Evolutionary conservation across 2,113 vertebrate species (phyloP).

Genomic region (Phocoena phocoena): DNA sequence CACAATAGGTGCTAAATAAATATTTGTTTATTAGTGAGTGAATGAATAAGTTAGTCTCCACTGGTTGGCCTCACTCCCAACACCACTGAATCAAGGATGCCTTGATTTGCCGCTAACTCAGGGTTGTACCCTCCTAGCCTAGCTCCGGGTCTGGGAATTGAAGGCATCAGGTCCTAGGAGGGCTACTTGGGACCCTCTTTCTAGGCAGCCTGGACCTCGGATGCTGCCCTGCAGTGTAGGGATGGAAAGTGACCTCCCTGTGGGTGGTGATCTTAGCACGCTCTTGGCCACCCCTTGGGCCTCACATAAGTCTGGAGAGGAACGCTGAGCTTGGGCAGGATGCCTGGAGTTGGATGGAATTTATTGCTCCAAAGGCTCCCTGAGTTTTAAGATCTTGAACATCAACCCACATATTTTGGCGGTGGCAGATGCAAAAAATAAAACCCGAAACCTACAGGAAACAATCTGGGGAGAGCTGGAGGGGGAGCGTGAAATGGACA

Average conservation of each 20-base stretch:
- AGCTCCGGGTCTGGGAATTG: accelerated
- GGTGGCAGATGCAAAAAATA: constrained; percentile 30
- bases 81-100: not conserved
- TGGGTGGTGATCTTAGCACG: not conserved
- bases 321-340: not conserved
- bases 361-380: constrained; percentile 17
- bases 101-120: not conserved
- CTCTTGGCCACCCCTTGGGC: not conserved
- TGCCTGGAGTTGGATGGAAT: not conserved
- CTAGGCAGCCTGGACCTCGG: not conserved
- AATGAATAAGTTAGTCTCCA: not conserved
- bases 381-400: constrained; percentile 47
- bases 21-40: not conserved
- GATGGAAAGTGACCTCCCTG: not conserved
- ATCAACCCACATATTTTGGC: constrained; percentile 41
- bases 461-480: not conserved
- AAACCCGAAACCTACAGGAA: constrained; percentile 43
- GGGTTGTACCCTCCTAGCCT: accelerated
- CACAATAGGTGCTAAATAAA: not conserved
- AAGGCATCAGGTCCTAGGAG: not conserved
- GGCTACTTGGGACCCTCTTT: not conserved
- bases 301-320: not conserved
- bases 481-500: constrained; percentile 21
- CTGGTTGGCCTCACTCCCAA: not conserved
- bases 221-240: not conserved